Evolutionary conservation across 1,140 invertebrate genomes (phyloP), one percentile per base, ranked within the genome.

Genomic region (Sarcophaga bullata): DNA sequence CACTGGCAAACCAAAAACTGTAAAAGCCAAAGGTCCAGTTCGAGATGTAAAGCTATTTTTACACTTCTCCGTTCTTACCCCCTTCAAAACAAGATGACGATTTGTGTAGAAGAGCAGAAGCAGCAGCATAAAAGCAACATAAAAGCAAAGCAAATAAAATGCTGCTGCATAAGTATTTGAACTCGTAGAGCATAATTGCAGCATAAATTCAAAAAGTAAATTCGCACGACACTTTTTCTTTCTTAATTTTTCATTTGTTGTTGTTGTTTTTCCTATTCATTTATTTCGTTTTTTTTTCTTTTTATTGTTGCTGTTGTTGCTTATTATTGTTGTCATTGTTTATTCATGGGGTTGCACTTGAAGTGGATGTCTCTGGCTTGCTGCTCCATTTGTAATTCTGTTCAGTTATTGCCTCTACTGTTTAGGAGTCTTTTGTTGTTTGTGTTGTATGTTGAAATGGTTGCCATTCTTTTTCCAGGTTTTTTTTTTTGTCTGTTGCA

Each of bases 371-470:
- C n/a, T 76, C 73, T 48, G 52, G 48, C n/a, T 78, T 52, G 48
- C 50, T 78, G 75, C 75, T 78, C 75, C 75, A 78, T 78, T 78
- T 78, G 19, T 78, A 78, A 78, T 78, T 17, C 75, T 19, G 52
- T 50, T 50, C 75, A 50, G 48, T 17, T 50, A 78, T 13, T 78
- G 75, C 75, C 50, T 78, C 48, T 78, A 48, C 75, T 78, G 75
- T 19, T 78, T 78, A 25, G n/a, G 62, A 68, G 25, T 2, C 19
- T 68, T 68, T 37, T 50, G 46, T 76, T 76, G 48, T 48, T n/a
- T 47, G n/a, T n/a, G n/a, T n/a, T n/a, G n/a, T n/a, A n/a, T n/a
- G n/a, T n/a, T n/a, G n/a, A n/a, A n/a, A 48, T 48, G 25, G 75
- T 78, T 52, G n/a, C 13, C 50, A 48, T 49, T 76, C 46, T 76